Conservation (phyloP, 2,113 vertebrate genomes). For the Ammodytes marinus region DNA sequence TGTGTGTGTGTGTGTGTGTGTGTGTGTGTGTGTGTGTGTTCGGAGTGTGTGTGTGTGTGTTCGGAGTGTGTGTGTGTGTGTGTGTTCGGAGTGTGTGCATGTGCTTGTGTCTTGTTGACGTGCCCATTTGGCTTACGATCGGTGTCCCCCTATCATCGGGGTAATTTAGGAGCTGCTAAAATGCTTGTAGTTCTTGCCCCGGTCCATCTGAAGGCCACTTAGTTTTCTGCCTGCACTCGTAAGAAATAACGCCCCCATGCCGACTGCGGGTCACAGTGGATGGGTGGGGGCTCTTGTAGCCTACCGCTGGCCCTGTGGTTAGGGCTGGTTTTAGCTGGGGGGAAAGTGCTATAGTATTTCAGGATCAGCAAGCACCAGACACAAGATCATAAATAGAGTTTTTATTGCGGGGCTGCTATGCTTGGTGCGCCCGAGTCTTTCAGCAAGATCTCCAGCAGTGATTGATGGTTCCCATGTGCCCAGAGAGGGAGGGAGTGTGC, state of each 20-base stretch:
- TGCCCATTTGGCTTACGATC: not conserved
- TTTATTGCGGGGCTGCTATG: conserved; percentile 71
- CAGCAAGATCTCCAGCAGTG: conserved; percentile 55
- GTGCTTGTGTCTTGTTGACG: not conserved
- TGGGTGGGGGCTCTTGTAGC: conserved; percentile 43
- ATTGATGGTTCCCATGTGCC: conserved; percentile 48
- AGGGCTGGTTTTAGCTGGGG: conserved; percentile 55
- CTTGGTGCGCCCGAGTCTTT: conserved; percentile 55
- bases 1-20: no score
- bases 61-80: not conserved
- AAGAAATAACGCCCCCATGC: conserved; percentile 1
- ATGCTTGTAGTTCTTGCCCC: conserved; percentile 10
- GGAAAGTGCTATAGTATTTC: conserved; percentile 67
- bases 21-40: not conserved
- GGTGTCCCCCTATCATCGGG: conserved; percentile 35
- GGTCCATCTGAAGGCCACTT: conserved; percentile 39
- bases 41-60: conserved; percentile 1
- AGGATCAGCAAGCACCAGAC: conserved; percentile 55
- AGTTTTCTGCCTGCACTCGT: conserved; percentile 15
- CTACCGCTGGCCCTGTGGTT: conserved; percentile 54
- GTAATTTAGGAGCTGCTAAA: conserved; percentile 65
- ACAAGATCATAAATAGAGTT: conserved; percentile 75
- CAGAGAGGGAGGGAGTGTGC: conserved; percentile 31
- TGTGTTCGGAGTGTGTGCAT: not conserved
- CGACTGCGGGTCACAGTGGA: conserved; percentile 19